Conservation (phyloP, 1,140 invertebrate species). For the Oncopodura yosiiana region DNA sequence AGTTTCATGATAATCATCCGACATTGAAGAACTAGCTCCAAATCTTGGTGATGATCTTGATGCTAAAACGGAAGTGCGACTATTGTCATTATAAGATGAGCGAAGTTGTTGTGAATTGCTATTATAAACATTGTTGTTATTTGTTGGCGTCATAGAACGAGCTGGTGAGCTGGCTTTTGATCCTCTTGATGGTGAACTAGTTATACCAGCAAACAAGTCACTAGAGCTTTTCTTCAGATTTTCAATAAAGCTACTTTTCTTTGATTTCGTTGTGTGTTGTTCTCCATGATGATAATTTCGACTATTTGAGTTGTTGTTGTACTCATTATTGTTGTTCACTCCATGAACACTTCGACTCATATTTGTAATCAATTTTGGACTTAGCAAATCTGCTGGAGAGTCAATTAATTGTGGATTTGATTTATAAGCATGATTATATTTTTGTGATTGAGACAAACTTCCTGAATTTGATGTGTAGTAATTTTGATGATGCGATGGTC, state of each 20-base stretch:
- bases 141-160: slow-evolving; percentile 34
- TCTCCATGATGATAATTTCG: slow-evolving; percentile 47
- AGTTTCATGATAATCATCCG: slow-evolving; percentile 58
- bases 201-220: slow-evolving; percentile 20
- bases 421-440: slow-evolving; percentile 50
- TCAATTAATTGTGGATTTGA: slow-evolving; percentile 64
- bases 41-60: slow-evolving; percentile 39
- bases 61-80: slow-evolving; percentile 36
- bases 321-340: slow-evolving; percentile 41
- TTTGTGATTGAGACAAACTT: slow-evolving; percentile 22
- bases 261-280: slow-evolving; percentile 37
- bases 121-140: too few species aligned
- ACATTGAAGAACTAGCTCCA: slow-evolving; percentile 36
- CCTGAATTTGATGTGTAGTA: too few species aligned
- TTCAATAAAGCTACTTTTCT: slow-evolving; percentile 26
- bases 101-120: slow-evolving; percentile 16
- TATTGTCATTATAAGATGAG: not conserved
- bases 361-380: slow-evolving; percentile 69
- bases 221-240: slow-evolving; percentile 25
- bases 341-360: slow-evolving; percentile 70
- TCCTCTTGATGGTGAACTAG: slow-evolving; percentile 19
- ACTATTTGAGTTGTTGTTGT: slow-evolving; percentile 45
- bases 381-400: slow-evolving; percentile 61
- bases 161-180: slow-evolving; percentile 38
- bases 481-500: too few species aligned